phyloP scores from a whole-genome alignment of 2,113 vertebrate genomes.

The Mohoua ochrocephala region DNA sequence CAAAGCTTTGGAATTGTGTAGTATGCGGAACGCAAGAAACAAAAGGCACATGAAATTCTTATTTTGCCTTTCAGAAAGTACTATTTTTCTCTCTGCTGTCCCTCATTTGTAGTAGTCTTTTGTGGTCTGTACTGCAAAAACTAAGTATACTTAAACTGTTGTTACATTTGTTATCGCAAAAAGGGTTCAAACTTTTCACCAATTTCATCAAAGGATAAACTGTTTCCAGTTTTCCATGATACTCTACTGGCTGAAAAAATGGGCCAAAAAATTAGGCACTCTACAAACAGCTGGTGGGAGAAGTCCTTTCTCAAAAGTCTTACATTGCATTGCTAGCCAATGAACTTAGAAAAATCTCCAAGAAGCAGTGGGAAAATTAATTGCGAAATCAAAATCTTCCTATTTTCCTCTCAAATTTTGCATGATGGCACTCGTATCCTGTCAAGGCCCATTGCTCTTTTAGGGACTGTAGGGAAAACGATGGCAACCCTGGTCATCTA shows the following conservation, averaged over 20 bases:
- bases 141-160: neutral
- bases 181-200: neutral
- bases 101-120: neutral
- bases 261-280: neutral
- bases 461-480: neutral
- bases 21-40: neutral
- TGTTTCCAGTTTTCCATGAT: neutral
- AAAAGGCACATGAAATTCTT: neutral
- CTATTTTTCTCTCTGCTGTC: neutral
- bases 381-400: rapidly evolving
- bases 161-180: neutral
- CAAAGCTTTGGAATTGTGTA: rapidly evolving
- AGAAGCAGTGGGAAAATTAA: neutral
- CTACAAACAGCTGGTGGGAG: neutral
- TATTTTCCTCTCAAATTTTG: neutral
- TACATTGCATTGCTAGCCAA: neutral
- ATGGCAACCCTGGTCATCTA: neutral
- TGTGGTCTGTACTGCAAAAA: neutral
- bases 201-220: neutral
- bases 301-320: neutral
- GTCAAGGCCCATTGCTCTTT: neutral
- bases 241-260: neutral
- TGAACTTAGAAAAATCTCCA: neutral
- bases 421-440: too few relatives aligned
- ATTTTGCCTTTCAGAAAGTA: neutral